Evolutionary conservation across 1,140 invertebrate genomes (phyloP), one percentile per base, ranked within the genome.

Genomic region (Eurosta solidaginis): DNA sequence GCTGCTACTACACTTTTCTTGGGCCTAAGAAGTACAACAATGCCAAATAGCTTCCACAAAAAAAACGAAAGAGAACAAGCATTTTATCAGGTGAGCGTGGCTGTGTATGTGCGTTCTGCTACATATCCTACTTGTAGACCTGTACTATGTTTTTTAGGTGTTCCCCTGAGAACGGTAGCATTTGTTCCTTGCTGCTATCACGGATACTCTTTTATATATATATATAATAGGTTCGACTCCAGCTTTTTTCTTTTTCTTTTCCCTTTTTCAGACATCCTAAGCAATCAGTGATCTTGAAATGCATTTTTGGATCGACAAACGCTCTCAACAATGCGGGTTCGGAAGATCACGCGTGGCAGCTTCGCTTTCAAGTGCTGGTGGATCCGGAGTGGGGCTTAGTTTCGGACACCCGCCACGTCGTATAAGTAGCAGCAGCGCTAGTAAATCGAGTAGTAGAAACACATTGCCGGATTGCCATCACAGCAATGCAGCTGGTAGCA

Each of bases 301-400:
- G 92, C 92, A 92, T 92, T 92, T 92, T 89, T 92, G 92, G 92
- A 92, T 92, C 85, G 92, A 92, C 84, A 92, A 92, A 88, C 90
- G 92, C 74, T 92, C 91, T 84, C 91, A 92, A 88, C 85, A 88
- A 81, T 92, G 91, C 85, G 90, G 91, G 44, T 92, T 92, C 84
- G 91, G 89, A 79, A 89, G 92, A 80, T 85, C 86, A 10, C 84
- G 86, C 20, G 86, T 88, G 40, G 86, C 86, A 22, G 86, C 86
- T 52, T 88, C 86, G 4, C 63, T 88, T 40, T 86, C 85, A 10
- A 83, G 84, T 73, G 84, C 83, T 33, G 87, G 83, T 47, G 85
- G 79, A 25, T 68, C 59, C 10, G 76, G 76, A 2, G 54, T 50
- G 14, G 86, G 86, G 1, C 81, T 87, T 27, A 85, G 84, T 81